phyloP scores from a whole-genome alignment of 2,797 vertebrate genomes.

The Chromobotia macracanthus region DNA sequence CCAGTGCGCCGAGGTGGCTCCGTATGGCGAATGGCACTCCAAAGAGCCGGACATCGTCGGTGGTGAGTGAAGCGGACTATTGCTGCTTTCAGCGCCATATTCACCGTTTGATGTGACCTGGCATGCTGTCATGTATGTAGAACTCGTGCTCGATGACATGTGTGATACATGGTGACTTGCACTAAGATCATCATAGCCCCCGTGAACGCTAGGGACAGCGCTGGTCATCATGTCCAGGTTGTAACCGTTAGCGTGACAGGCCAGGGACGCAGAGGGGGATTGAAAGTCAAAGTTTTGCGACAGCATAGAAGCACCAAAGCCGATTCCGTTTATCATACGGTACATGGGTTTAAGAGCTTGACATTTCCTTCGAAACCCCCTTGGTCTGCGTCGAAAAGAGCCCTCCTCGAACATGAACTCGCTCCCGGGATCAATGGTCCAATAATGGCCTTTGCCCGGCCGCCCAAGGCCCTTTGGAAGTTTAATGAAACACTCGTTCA shows the following conservation, averaged over 20 bases:
- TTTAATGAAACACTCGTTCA: constrained; percentile 97
- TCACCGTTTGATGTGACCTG: constrained; percentile 84
- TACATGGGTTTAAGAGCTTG: constrained; percentile 94
- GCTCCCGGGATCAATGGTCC: constrained; percentile 95
- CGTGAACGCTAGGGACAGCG: constrained; percentile 75
- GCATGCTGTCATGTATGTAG: constrained; percentile 91
- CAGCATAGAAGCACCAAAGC: constrained; percentile 87
- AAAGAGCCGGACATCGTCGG: constrained; percentile 84
- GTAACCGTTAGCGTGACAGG: constrained; percentile 86
- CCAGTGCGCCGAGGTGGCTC: constrained; percentile 87
- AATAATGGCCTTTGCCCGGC: constrained; percentile 94
- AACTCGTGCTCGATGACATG: constrained; percentile 86
- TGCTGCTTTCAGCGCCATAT: constrained; percentile 87
- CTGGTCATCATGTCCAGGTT: constrained; percentile 89
- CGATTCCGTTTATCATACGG: constrained; percentile 90
- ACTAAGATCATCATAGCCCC: constrained; percentile 83
- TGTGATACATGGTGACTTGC: constrained; percentile 86
- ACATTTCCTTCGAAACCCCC: constrained; percentile 93
- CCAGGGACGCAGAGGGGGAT: constrained; percentile 80
- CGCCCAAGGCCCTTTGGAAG: constrained; percentile 92
- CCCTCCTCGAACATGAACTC: constrained; percentile 99
- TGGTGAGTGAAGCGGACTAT: constrained; percentile 88
- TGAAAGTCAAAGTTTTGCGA: constrained; percentile 94
- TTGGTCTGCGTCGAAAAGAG: constrained; percentile 92
- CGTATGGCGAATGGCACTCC: constrained; percentile 89